phyloP scores from a whole-genome alignment of 2,888 invertebrate genomes.

The Notodonta ziczac region DNA sequence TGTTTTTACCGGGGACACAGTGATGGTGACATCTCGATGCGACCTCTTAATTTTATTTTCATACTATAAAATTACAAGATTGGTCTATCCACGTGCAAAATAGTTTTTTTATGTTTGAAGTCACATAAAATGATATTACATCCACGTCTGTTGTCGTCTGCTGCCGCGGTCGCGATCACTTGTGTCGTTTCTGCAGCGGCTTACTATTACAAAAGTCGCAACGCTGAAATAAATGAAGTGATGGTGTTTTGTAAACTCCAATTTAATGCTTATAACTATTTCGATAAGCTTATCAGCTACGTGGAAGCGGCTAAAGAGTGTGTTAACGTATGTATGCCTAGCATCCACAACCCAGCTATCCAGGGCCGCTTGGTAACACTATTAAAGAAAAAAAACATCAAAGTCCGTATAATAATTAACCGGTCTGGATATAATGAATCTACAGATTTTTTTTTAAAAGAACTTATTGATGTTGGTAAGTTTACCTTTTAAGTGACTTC shows the following conservation, averaged over 20 bases:
- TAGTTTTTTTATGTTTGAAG: slow-evolving; percentile 64
- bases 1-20: slow-evolving; percentile 14
- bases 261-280: slow-evolving; percentile 73
- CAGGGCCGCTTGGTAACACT: slow-evolving; percentile 70
- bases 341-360: slow-evolving; percentile 77
- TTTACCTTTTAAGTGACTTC: slow-evolving; percentile 10
- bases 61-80: slow-evolving; percentile 63
- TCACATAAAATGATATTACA: slow-evolving; percentile 73
- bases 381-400: slow-evolving; percentile 66
- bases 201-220: slow-evolving; percentile 71
- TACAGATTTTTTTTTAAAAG: slow-evolving; percentile 69
- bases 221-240: slow-evolving; percentile 72
- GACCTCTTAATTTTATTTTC: slow-evolving; percentile 68
- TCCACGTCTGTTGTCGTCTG: slow-evolving; percentile 69
- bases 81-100: slow-evolving; percentile 49
- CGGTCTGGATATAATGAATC: slow-evolving; percentile 69
- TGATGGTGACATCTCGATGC: slow-evolving; percentile 45
- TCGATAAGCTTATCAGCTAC: slow-evolving; percentile 75
- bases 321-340: slow-evolving; percentile 77
- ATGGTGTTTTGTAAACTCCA: slow-evolving; percentile 81
- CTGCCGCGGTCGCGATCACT: slow-evolving; percentile 70
- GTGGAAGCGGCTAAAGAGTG: slow-evolving; percentile 69
- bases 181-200: slow-evolving; percentile 75
- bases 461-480: slow-evolving; percentile 74
- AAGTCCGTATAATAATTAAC: slow-evolving; percentile 72